These are phyloP conservation scores for Synanthedon vespiformis DNA, from an alignment of 2,888 invertebrate genomes.

Conservation along the genomic window DNA sequence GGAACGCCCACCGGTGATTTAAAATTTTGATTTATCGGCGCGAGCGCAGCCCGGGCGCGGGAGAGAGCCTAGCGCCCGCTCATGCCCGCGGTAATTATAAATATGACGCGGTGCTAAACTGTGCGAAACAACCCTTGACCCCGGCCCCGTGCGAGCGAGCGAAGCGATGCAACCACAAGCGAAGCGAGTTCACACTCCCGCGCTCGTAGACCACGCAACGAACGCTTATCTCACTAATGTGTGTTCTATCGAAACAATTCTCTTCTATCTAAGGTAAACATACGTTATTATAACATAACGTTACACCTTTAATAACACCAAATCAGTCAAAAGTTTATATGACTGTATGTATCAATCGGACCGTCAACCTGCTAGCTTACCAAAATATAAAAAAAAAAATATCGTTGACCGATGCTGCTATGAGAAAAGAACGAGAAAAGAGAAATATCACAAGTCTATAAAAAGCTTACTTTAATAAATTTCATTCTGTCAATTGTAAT, in stretches of 20 bases:
- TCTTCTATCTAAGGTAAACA: too few species aligned
- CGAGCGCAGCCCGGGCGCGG: constrained; percentile 31
- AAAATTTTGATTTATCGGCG: constrained; percentile 70
- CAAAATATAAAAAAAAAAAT: too few species aligned
- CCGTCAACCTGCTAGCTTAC: too few species aligned
- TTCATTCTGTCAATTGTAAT: too few species aligned
- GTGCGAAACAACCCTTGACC: constrained; percentile 47
- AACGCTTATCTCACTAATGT: neutral
- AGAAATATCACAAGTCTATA: too few species aligned
- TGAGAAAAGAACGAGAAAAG: too few species aligned
- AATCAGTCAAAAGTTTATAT: too few species aligned
- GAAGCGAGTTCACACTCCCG: constrained; percentile 26
- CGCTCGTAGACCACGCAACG: constrained; percentile 6
- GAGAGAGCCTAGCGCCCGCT: constrained; percentile 35
- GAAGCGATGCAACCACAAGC: constrained; percentile 4
- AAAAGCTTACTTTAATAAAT: too few species aligned
- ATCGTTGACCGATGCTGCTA: too few species aligned
- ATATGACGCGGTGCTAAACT: constrained; percentile 70
- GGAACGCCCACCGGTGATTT: constrained; percentile 69
- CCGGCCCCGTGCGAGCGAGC: constrained; percentile 14
- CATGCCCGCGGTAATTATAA: constrained; percentile 60
- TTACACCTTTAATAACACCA: too few species aligned
- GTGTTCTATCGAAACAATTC: neutral
- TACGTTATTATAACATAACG: too few species aligned
- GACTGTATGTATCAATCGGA: too few species aligned